phyloP scores from a whole-genome alignment of 2,888 invertebrate genomes.

The Ctena decussata region DNA sequence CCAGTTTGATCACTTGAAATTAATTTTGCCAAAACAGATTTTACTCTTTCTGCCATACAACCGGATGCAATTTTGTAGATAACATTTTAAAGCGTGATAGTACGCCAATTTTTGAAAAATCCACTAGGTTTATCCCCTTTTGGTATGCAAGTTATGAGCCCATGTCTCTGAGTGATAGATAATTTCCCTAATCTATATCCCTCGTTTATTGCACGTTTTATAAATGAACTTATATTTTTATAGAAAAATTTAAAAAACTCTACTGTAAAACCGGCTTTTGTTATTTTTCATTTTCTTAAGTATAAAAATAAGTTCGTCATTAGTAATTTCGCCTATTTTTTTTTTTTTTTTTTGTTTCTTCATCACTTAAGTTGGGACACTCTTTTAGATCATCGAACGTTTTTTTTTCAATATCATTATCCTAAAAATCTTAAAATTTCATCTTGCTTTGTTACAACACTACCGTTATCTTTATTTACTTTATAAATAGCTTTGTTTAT shows the following conservation, averaged over 20 bases:
- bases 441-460: neutral
- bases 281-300: neutral
- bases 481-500: too few relatives aligned
- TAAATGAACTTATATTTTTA: neutral
- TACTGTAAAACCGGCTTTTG: neutral
- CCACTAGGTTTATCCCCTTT: neutral
- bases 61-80: slow-evolving; percentile 24
- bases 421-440: slow-evolving; percentile 1
- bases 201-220: neutral
- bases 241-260: neutral
- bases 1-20: slow-evolving; percentile 22
- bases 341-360: neutral
- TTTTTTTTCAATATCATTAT: neutral
- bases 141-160: neutral
- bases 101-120: slow-evolving; percentile 24
- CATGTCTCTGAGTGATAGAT: too few relatives aligned
- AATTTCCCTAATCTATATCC: neutral
- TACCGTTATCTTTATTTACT: slow-evolving; percentile 1
- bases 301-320: neutral
- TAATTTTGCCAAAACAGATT: neutral
- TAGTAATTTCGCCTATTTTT: neutral
- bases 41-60: neutral
- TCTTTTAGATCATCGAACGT: neutral
- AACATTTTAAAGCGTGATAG: slow-evolving; percentile 17
- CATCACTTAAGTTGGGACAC: neutral